Percentiles rank a stretch among this genome's conserved stretches.
Conservation (phyloP, 2,797 vertebrate species). For the Gallirallus australis region DNA sequence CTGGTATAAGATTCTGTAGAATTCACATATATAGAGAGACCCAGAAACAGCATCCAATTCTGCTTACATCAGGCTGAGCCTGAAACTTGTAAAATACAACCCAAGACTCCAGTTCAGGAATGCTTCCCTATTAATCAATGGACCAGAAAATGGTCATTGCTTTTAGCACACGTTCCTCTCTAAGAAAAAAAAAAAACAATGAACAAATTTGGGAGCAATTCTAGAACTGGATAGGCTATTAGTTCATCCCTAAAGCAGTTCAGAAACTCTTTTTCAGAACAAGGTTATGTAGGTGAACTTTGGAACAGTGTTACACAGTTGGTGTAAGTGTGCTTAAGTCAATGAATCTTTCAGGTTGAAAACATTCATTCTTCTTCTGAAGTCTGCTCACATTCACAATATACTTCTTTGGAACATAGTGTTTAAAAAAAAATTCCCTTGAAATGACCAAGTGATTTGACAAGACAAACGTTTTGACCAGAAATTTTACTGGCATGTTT, state of each 20-base stretch:
- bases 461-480: conserved; percentile 12
- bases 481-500: neutral
- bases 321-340: neutral
- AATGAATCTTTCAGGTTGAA: neutral
- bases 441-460: neutral
- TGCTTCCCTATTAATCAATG: neutral
- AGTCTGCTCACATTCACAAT: neutral
- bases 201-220: neutral
- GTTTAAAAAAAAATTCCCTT: conserved; percentile 4
- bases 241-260: neutral
- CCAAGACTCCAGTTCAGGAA: neutral
- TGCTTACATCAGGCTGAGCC: neutral
- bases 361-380: neutral
- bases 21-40: neutral
- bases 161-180: neutral
- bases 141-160: neutral
- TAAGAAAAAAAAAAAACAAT: neutral
- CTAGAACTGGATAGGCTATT: neutral
- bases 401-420: neutral
- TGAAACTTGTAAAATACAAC: neutral
- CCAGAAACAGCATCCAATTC: neutral
- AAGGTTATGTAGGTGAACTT: neutral
- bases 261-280: neutral
- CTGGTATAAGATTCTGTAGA: neutral
- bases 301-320: neutral